These are phyloP conservation scores for Agrochola lychnidis DNA, from an alignment of 2,888 invertebrate genomes.

Conservation along the genomic window DNA sequence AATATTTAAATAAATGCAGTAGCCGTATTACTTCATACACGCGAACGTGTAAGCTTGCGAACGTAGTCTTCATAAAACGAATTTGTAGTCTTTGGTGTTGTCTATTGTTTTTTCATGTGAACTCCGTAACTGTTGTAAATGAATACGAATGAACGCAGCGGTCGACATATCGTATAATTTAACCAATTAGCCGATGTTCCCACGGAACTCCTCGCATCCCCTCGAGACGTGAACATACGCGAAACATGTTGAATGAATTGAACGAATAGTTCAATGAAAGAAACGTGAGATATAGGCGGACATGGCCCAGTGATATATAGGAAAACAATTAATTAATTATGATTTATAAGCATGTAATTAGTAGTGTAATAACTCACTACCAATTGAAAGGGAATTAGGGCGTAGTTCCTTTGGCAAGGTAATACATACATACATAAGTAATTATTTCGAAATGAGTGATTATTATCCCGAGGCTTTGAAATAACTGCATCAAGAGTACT, in stretches of 20 bases:
- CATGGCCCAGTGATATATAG: slow-evolving; percentile 11
- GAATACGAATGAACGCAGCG: slow-evolving; percentile 79
- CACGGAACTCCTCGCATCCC: slow-evolving; percentile 81
- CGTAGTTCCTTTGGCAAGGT: slow-evolving; percentile 25
- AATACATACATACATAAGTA: not conserved
- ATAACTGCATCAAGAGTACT: slow-evolving; percentile 9
- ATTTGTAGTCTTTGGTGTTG: slow-evolving; percentile 68
- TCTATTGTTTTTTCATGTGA: slow-evolving; percentile 78
- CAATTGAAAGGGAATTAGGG: slow-evolving; percentile 34
- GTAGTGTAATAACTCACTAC: slow-evolving; percentile 10
- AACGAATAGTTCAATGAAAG: slow-evolving; percentile 38
- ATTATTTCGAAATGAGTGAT: slow-evolving; percentile 39
- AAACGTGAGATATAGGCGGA: slow-evolving; percentile 40
- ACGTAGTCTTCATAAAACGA: slow-evolving; percentile 59
- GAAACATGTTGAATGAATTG: slow-evolving; percentile 68
- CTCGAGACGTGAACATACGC: slow-evolving; percentile 76
- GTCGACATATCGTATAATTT: slow-evolving; percentile 80
- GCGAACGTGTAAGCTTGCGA: slow-evolving; percentile 23
- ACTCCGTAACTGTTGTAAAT: slow-evolving; percentile 78
- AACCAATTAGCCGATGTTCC: slow-evolving; percentile 86
- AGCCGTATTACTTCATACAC: slow-evolving; percentile 23
- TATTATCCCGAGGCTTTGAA: slow-evolving; percentile 37
- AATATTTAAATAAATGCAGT: slow-evolving; percentile 48
- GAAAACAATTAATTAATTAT: slow-evolving; percentile 10
- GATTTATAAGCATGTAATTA: slow-evolving; percentile 22